Percentiles rank a stretch among this genome's conserved stretches.
phyloP scores from a whole-genome alignment of 2,888 invertebrate genomes.

The Nomada fucata region DNA sequence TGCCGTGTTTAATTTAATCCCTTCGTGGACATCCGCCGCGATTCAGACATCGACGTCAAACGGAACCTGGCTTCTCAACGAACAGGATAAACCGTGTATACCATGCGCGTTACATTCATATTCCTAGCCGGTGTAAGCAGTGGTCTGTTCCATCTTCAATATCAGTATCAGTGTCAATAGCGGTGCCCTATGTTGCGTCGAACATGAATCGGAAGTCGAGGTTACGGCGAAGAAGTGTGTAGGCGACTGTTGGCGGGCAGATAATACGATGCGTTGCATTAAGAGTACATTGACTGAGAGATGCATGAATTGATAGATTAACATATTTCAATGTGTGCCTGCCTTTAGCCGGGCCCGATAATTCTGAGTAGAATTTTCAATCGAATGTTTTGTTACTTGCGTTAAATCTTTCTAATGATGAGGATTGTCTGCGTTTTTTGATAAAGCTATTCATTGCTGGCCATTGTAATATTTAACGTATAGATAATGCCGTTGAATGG shows the following conservation, averaged over 20 bases:
- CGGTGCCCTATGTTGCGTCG: constrained; percentile 26
- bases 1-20: constrained; percentile 43
- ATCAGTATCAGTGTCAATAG: constrained; percentile 69
- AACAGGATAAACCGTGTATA: constrained; percentile 33
- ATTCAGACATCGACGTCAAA: constrained; percentile 34
- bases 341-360: no score
- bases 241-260: not conserved
- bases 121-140: constrained; percentile 68
- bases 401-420: not conserved
- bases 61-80: constrained; percentile 10
- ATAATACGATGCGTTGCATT: not conserved
- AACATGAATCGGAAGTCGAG: constrained; percentile 36
- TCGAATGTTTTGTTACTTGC: not conserved
- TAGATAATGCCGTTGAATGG: not conserved
- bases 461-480: not conserved
- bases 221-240: constrained; percentile 32
- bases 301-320: no score
- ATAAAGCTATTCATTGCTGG: not conserved
- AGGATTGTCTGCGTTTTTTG: not conserved
- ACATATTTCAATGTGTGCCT: no score
- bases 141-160: constrained; percentile 70
- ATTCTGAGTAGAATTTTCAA: not conserved
- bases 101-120: constrained; percentile 48
- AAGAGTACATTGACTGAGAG: not conserved
- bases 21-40: not conserved